These are phyloP conservation scores for Panurus biarmicus DNA, from an alignment of 2,113 vertebrate genomes.

Conservation along the genomic window DNA sequence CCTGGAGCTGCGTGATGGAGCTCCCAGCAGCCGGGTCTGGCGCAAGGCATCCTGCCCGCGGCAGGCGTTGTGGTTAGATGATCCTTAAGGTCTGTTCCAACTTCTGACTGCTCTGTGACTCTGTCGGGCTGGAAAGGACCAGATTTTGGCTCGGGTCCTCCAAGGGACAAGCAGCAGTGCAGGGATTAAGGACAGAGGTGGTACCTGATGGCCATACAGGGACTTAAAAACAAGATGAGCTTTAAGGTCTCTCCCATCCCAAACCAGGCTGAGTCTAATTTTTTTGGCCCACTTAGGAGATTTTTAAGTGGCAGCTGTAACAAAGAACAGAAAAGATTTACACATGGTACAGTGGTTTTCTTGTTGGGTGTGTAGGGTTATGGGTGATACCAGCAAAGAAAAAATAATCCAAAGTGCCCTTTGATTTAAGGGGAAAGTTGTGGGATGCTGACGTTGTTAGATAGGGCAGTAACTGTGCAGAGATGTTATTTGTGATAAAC, in stretches of 20 bases:
- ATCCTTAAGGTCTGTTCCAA: fast-evolving
- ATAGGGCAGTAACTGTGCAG: background rate
- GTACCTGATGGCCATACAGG: too few relatives aligned
- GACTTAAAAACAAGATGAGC: background rate
- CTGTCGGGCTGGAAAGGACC: background rate
- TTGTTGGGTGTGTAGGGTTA: background rate
- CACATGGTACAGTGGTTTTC: background rate
- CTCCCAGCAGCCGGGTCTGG: fast-evolving
- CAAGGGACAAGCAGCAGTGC: fast-evolving
- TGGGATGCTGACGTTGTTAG: background rate
- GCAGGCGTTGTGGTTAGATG: background rate
- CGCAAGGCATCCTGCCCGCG: background rate
- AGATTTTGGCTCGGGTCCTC: background rate
- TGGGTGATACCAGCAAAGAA: background rate
- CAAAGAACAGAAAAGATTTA: background rate
- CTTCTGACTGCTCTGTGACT: background rate
- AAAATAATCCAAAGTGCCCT: background rate
- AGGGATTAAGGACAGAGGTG: background rate
- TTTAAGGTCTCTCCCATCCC: background rate
- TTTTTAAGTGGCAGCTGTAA: background rate
- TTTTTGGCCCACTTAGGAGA: background rate
- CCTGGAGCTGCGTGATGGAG: background rate
- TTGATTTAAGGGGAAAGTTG: background rate
- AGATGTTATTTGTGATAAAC: background rate
- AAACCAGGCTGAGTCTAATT: background rate